phyloP scores from a whole-genome alignment of 2,113 vertebrate genomes.

The Okapia johnstoni region DNA sequence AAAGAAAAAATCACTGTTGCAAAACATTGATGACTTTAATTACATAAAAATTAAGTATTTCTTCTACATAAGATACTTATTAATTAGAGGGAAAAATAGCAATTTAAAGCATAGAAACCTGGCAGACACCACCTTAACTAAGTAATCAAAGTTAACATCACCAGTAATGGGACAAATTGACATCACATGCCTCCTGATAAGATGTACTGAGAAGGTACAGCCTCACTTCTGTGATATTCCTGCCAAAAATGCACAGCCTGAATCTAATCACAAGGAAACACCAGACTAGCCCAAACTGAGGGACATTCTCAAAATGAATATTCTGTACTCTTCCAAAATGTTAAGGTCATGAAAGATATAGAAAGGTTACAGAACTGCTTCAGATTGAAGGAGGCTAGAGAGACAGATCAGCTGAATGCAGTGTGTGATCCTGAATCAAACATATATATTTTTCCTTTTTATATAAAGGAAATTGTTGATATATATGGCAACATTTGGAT shows the following conservation, averaged over 20 bases:
- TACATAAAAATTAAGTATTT: slow-evolving; percentile 23
- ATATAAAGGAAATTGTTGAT: background rate
- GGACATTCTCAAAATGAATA: background rate
- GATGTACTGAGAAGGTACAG: background rate
- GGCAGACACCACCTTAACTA: background rate
- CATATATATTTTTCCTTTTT: background rate
- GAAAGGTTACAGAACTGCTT: background rate
- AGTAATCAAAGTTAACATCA: slow-evolving; percentile 12
- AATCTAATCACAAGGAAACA: slow-evolving; percentile 33
- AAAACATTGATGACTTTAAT: slow-evolving; percentile 12
- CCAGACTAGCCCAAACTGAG: background rate
- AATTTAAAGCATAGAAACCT: background rate
- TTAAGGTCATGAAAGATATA: background rate
- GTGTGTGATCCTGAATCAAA: background rate
- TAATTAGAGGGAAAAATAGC: slow-evolving; percentile 4
- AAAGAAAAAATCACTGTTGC: background rate
- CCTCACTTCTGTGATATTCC: background rate
- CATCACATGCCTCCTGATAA: background rate
- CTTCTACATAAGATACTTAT: background rate
- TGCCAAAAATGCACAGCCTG: background rate
- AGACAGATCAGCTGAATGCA: background rate
- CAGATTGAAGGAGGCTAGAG: background rate
- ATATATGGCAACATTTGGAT: background rate
- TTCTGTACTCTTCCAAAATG: background rate
- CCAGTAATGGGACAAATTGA: slow-evolving; percentile 12